Evolutionary conservation across 2,888 invertebrate genomes (phyloP).

Genomic region (Fragum fragum): DNA sequence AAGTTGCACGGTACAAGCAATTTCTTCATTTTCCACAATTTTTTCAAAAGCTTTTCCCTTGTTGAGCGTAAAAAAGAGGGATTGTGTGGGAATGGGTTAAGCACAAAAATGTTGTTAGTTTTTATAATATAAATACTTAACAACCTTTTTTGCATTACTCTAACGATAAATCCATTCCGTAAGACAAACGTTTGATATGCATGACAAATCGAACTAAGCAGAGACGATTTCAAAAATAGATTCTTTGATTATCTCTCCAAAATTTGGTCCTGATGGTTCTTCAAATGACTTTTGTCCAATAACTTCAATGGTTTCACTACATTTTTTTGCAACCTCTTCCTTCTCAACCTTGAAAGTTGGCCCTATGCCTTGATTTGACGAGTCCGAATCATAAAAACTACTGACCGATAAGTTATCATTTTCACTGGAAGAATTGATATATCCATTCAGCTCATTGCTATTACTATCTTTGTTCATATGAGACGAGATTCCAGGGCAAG

Average conservation of each 20-base stretch:
- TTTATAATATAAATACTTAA: too few relatives aligned
- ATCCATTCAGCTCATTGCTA: conserved; percentile 40
- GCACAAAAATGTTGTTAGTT: too few relatives aligned
- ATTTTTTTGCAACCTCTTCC: conserved; percentile 44
- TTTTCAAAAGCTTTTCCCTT: too few relatives aligned
- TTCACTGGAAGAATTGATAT: conserved; percentile 51
- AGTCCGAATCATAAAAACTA: conserved; percentile 65
- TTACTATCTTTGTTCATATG: conserved; percentile 83
- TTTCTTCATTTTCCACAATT: too few relatives aligned
- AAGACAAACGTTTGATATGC: too few relatives aligned
- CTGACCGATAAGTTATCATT: conserved; percentile 60
- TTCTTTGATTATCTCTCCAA: conserved; percentile 96
- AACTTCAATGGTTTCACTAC: conserved; percentile 51
- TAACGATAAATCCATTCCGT: too few relatives aligned
- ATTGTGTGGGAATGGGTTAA: too few relatives aligned
- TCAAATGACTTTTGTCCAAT: conserved; percentile 54
- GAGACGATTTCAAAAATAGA: conserved; percentile 96
- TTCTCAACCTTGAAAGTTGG: conserved; percentile 39
- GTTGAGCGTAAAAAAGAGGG: too few relatives aligned
- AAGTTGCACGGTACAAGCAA: too few relatives aligned
- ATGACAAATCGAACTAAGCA: conserved; percentile 86
- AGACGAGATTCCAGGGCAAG: conserved; percentile 82
- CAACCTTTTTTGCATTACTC: too few relatives aligned
- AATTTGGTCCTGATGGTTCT: conserved; percentile 88
- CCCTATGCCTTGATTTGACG: conserved; percentile 60